Percentiles rank a stretch among this genome's conserved stretches.
Conservation (phyloP, 37 sponge, comb jelly and placozoan species). For the Beroe ovata region DNA sequence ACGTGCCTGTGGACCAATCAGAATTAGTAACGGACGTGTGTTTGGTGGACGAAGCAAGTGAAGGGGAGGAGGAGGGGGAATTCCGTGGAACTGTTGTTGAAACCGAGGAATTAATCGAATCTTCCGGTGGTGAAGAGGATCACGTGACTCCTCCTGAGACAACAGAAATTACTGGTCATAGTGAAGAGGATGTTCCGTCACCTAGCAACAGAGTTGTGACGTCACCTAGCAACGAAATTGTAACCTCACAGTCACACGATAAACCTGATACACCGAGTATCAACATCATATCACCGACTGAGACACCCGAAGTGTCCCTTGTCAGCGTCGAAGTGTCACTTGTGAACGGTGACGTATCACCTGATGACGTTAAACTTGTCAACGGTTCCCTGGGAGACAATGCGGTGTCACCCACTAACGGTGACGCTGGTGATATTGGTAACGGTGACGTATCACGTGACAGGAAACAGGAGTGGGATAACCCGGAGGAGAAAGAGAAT, state of each 20-base stretch:
- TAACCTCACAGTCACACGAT: too few relatives aligned
- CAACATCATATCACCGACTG: not conserved
- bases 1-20: not conserved
- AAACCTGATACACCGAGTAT: not conserved
- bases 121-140: not conserved
- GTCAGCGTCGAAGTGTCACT: not conserved
- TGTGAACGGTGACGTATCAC: not conserved
- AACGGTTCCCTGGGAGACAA: not conserved
- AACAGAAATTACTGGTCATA: not conserved
- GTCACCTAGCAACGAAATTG: not conserved
- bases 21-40: not conserved
- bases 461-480: not conserved
- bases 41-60: not conserved
- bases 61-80: not conserved
- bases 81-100: not conserved
- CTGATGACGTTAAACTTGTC: not conserved
- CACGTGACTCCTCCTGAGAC: not conserved
- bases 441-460: not conserved
- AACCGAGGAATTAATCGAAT: not conserved
- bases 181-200: not conserved
- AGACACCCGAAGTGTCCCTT: not conserved
- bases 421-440: not conserved
- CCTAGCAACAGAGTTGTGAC: not conserved
- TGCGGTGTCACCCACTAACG: too few relatives aligned
- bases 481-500: conserved; percentile 37